Percentiles rank a stretch among this genome's conserved stretches.
These are phyloP conservation scores for Hypotaenidia okinawae DNA, from an alignment of 2,797 vertebrate genomes.

Conservation along the genomic window DNA sequence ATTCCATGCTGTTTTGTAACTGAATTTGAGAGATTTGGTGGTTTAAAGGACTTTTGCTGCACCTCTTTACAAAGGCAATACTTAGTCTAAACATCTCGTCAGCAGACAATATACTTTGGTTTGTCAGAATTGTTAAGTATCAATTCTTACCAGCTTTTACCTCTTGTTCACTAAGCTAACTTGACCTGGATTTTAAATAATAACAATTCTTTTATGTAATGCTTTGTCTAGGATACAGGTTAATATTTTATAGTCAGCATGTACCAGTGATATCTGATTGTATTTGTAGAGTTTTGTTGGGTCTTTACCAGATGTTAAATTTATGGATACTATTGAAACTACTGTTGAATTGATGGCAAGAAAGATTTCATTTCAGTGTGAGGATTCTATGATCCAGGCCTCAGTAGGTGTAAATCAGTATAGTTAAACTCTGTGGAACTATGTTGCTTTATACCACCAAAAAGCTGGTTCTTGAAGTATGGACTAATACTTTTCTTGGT, in stretches of 20 bases:
- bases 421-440: not conserved
- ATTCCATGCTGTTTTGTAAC: not conserved
- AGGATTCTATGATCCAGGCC: not conserved
- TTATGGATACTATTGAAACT: not conserved
- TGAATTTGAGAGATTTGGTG: not conserved
- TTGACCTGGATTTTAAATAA: not conserved
- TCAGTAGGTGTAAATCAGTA: not conserved
- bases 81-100: not conserved
- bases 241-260: not conserved
- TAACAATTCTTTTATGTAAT: not conserved
- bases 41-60: not conserved
- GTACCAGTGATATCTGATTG: not conserved
- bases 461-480: too few species aligned
- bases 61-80: not conserved
- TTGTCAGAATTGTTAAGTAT: not conserved
- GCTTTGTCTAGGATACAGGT: not conserved
- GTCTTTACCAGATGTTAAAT: not conserved
- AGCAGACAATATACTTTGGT: not conserved
- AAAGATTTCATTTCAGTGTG: not conserved
- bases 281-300: not conserved
- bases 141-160: not conserved
- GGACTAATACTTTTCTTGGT: too few species aligned
- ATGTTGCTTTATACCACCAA: not conserved
- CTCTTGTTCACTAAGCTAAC: not conserved
- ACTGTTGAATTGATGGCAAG: not conserved